Base-by-base conservation (phyloP, 2,797 vertebrate species). In the Cyclura pinguis region DNA sequence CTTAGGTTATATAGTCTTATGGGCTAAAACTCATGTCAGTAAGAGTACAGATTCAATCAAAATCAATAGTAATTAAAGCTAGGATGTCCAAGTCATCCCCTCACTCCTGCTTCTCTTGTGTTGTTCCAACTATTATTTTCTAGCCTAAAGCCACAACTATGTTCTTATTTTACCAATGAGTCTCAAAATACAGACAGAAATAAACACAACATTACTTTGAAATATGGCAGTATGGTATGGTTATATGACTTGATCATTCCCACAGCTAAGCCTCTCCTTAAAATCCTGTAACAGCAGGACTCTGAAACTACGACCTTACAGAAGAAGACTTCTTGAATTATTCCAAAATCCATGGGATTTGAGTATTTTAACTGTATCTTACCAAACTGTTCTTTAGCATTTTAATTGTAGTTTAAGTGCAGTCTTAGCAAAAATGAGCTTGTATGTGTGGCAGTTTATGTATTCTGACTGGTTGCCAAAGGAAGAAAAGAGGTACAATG, bases 61-160 rank as follows among this genome's bases (percentile, higher is more conserved):
- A 94, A 59, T 94, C 78, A 16, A 81, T 81, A 91, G 91, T 91
- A 93, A 94, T 91, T 91, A 94, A 89, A 77, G 83, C 13, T n/a
- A 89, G 81, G 52, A 8, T 18, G 2, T 38, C 22, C 64, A 59
- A 74, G 86, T 93, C 91, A 87, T 80, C 88, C 22, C 64, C 38
- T 35, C 50, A 24, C 35, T 35, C 20, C n/a, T 93, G 64, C 88
- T 42, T 55, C 85, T 55, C 55, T 73, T 27, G 87, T 81, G 89
- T 27, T 86, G 29, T 29, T 82, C 81, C 92, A 88, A 67, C 13
- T 82, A 93, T 82, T 92, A 92, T 89, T 96, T 89, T 93, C 62
- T 88, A 85, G n/a, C 74, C 1, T 88, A 73, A 38, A 87, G 6
- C 42, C 76, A 62, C 55, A 94, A 85, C 32, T 62, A 80, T 2